Conservation (phyloP, 1,140 invertebrate genomes). For the Parasteatoda tepidariorum region DNA sequence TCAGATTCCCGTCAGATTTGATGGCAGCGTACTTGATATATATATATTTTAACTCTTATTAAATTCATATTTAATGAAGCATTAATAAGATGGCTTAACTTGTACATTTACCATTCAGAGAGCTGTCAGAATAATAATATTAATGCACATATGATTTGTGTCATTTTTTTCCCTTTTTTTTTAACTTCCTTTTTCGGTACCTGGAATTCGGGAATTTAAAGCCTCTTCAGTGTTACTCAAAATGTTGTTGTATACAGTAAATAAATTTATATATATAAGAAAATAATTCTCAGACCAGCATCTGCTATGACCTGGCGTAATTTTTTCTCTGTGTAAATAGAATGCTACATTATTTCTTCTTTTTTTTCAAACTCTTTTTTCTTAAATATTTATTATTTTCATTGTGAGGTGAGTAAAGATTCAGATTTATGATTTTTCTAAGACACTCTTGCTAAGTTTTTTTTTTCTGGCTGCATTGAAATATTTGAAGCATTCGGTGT, state of each 20-base stretch:
- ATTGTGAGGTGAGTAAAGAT: too few species aligned
- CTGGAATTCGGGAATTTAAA: slow-evolving; percentile 36
- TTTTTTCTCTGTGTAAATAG: slow-evolving; percentile 60
- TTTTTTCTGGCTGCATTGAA: too few species aligned
- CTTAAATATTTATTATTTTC: too few species aligned
- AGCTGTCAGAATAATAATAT: slow-evolving; percentile 23
- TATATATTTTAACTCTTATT: not conserved
- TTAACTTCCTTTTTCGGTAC: slow-evolving; percentile 49
- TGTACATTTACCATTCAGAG: slow-evolving; percentile 17
- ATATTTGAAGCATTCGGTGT: too few species aligned
- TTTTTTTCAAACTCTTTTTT: not conserved
- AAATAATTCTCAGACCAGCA: slow-evolving; percentile 45
- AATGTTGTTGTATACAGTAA: slow-evolving; percentile 61
- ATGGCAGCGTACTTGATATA: not conserved
- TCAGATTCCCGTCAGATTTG: slow-evolving; percentile 8
- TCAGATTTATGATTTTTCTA: too few species aligned
- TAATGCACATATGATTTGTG: slow-evolving; percentile 47
- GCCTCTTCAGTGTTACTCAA: slow-evolving; percentile 49
- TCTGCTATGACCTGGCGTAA: slow-evolving; percentile 45
- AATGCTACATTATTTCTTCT: slow-evolving; percentile 50
- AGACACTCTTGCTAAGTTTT: not conserved
- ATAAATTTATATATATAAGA: slow-evolving; percentile 56
- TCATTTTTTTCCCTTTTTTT: slow-evolving; percentile 47
- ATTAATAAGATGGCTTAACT: slow-evolving; percentile 15
- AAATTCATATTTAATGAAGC: not conserved